Conservation (phyloP, 1,140 invertebrate species). For the Probaryconus sp. region DNA sequence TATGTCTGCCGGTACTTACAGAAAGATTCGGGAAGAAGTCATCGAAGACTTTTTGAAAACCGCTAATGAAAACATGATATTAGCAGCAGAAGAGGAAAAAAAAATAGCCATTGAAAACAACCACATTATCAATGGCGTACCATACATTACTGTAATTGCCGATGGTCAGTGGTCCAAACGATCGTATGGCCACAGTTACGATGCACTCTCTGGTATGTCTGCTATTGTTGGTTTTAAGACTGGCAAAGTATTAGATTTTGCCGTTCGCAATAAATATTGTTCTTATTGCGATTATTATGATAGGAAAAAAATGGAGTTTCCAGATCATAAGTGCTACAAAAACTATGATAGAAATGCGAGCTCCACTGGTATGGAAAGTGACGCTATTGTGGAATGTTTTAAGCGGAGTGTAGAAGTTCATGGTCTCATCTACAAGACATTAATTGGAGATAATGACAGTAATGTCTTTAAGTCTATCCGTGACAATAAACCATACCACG, state of each 20-base stretch:
- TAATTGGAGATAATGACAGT: constrained; percentile 76
- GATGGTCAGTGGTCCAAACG: constrained; percentile 69
- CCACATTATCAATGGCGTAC: constrained; percentile 56
- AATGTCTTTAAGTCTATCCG: constrained; percentile 67
- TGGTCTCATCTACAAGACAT: constrained; percentile 67
- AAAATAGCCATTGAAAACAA: constrained; percentile 58
- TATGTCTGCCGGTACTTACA: constrained; percentile 56
- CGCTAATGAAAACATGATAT: constrained; percentile 58
- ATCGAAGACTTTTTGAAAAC: constrained; percentile 34
- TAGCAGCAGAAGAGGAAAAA: constrained; percentile 66
- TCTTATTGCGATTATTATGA: constrained; percentile 61
- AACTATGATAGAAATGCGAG: constrained; percentile 65
- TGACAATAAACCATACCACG: constrained; percentile 62
- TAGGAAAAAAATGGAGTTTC: constrained; percentile 23
- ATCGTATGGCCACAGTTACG: constrained; percentile 58
- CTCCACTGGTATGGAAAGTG: constrained; percentile 71
- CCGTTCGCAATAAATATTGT: constrained; percentile 73
- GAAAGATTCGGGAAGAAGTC: constrained; percentile 37
- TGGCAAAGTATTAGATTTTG: constrained; percentile 70
- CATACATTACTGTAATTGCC: constrained; percentile 62
- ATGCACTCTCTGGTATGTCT: constrained; percentile 59
- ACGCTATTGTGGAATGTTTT: constrained; percentile 74
- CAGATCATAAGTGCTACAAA: constrained; percentile 63
- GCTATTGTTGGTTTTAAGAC: constrained; percentile 70
- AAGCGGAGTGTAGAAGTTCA: constrained; percentile 65